These are phyloP conservation scores for Anseranas semipalmata DNA, from an alignment of 2,113 vertebrate species.

Conservation along the genomic window DNA sequence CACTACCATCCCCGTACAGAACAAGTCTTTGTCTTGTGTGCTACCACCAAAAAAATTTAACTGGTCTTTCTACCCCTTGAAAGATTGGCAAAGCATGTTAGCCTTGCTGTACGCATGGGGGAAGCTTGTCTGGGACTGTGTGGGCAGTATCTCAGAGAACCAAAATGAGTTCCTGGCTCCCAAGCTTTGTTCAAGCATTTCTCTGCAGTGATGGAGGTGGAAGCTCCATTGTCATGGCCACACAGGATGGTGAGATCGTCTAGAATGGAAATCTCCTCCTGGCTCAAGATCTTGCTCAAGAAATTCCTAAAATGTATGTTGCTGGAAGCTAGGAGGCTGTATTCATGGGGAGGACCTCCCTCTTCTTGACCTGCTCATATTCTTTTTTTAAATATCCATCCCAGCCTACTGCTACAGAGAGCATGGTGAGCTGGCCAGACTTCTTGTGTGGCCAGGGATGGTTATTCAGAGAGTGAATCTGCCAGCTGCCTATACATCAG, in stretches of 20 bases:
- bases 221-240: background rate
- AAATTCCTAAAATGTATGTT: background rate
- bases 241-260: background rate
- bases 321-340: background rate
- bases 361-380: background rate
- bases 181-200: background rate
- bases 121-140: background rate
- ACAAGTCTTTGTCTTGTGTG: background rate
- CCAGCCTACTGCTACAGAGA: background rate
- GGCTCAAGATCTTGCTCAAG: background rate
- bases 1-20: background rate
- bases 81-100: background rate
- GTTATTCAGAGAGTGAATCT: background rate
- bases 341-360: background rate
- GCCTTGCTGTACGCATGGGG: background rate
- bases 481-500: rapidly evolving
- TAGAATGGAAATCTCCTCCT: background rate
- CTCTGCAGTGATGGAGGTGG: background rate
- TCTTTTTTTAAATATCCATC: background rate
- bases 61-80: background rate
- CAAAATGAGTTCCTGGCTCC: background rate
- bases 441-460: background rate
- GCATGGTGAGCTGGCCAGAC: background rate
- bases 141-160: background rate
- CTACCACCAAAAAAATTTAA: background rate